These are phyloP conservation scores for Odontophorus gujanensis DNA, from an alignment of 2,113 vertebrate genomes.

Conservation along the genomic window DNA sequence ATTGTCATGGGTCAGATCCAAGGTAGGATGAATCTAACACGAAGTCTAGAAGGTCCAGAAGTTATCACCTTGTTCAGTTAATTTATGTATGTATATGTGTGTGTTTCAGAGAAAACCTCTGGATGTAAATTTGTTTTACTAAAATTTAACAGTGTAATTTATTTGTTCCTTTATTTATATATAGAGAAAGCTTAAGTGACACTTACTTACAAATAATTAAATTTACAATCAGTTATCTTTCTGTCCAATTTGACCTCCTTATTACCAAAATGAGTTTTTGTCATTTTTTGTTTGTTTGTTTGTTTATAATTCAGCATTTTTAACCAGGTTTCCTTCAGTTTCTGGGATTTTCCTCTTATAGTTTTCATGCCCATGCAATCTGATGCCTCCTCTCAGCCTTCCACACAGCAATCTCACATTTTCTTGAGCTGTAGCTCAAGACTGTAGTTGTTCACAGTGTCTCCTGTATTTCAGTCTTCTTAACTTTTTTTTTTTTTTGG, in stretches of 20 bases:
- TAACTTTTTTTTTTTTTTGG: background rate
- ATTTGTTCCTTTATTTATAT: background rate
- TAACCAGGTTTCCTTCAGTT: background rate
- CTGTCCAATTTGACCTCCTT: background rate
- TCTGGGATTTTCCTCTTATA: background rate
- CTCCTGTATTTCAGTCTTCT: background rate
- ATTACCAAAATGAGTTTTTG: background rate
- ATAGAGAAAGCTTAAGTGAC: background rate
- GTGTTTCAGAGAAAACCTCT: background rate
- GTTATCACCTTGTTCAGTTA: accelerated
- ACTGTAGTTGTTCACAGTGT: background rate
- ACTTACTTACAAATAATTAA: background rate
- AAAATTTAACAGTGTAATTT: background rate
- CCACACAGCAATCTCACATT: accelerated
- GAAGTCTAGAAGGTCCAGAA: background rate
- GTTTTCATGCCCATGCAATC: background rate
- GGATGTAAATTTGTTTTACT: background rate
- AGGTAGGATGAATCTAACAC: background rate
- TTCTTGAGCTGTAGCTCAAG: background rate
- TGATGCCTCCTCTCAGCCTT: background rate
- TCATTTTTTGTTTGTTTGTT: background rate
- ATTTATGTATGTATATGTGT: background rate
- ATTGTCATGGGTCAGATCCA: background rate
- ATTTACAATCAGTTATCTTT: accelerated
- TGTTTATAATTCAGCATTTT: background rate